phyloP scores from a whole-genome alignment of 53 echinoderm and acorn worm genomes.

The Astropecten irregularis region DNA sequence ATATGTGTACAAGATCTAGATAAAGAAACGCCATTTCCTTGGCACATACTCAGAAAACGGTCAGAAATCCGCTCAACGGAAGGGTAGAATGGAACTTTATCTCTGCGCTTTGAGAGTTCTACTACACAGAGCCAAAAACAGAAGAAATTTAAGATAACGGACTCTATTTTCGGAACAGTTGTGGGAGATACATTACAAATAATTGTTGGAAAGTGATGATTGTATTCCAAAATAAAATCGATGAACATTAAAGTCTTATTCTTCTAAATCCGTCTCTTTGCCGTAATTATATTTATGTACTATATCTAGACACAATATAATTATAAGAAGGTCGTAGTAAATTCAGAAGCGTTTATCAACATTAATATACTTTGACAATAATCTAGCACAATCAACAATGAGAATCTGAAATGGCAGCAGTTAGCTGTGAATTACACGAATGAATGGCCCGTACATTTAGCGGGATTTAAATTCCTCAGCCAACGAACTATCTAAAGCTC shows the following conservation, averaged over 20 bases:
- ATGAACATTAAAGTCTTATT: no score
- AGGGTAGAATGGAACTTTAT: neutral
- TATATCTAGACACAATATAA: no score
- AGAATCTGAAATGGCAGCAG: neutral
- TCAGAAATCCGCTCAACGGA: no score
- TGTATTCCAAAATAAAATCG: no score
- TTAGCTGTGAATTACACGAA: neutral
- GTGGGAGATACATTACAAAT: neutral
- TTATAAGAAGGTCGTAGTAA: no score
- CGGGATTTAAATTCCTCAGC: slow-evolving; percentile 2
- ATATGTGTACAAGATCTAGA: neutral
- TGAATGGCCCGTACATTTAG: neutral
- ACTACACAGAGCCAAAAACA: neutral
- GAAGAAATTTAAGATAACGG: neutral
- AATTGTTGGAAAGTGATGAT: neutral
- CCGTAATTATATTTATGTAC: no score
- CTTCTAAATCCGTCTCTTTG: no score
- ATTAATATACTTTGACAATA: no score
- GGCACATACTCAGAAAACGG: neutral
- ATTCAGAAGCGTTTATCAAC: no score
- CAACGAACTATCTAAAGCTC: neutral
- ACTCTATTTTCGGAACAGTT: neutral
- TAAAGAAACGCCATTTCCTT: neutral
- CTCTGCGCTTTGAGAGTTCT: neutral
- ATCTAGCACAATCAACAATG: no score